A percentile compares a stretch with the other conserved stretches of the same genome.
Conservation (phyloP, 2,113 vertebrate genomes). For the Amia ocellicauda region DNA sequence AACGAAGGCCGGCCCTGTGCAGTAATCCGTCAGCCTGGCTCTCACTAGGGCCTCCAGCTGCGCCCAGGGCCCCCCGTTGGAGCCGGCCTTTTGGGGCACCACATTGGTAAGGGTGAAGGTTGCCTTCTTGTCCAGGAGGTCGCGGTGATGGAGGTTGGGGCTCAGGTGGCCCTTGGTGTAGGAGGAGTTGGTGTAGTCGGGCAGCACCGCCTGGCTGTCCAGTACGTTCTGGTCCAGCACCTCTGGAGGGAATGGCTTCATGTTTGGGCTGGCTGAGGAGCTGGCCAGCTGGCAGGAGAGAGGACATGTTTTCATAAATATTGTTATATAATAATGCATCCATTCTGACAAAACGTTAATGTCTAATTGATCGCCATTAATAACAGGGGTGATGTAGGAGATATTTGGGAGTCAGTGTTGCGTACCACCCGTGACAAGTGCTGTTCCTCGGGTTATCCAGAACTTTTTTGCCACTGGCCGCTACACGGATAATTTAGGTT, state of each 20-base stretch:
- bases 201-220: slow-evolving; percentile 48
- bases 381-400: too few species aligned
- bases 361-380: background rate
- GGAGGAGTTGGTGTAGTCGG: slow-evolving; percentile 45
- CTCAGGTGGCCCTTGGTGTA: slow-evolving; percentile 66
- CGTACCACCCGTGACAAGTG: too few species aligned
- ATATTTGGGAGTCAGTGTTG: too few species aligned
- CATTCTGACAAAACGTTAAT: background rate
- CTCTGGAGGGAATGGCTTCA: slow-evolving; percentile 27
- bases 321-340: background rate
- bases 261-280: slow-evolving; percentile 38
- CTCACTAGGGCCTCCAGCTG: slow-evolving; percentile 41
- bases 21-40: slow-evolving; percentile 26
- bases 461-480: too few species aligned
- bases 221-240: slow-evolving; percentile 45
- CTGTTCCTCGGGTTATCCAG: too few species aligned
- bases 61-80: slow-evolving; percentile 62
- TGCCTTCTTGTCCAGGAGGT: slow-evolving; percentile 36
- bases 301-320: background rate
- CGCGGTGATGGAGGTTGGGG: slow-evolving; percentile 58
- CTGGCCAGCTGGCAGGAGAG: slow-evolving; percentile 38
- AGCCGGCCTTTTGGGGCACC: slow-evolving; percentile 61
- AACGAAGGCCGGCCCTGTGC: slow-evolving; percentile 40
- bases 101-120: slow-evolving; percentile 77
- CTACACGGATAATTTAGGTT: too few species aligned